Evolutionary conservation across 2,797 vertebrate genomes (phyloP).

Genomic region (Pseudotriccus pelzelni): DNA sequence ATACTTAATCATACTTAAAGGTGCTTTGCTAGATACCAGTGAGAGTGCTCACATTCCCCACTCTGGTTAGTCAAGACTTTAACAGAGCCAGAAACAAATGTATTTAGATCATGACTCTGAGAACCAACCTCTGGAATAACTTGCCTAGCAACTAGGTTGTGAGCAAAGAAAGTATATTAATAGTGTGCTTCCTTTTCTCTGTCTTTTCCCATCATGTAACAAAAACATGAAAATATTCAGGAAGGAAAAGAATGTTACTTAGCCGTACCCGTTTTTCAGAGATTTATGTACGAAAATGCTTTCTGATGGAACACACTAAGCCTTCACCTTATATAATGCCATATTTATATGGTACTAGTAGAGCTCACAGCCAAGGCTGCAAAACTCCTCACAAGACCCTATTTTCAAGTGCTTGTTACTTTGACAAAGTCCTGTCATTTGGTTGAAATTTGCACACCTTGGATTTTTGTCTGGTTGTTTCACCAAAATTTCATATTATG

Average conservation of each 20-base stretch:
- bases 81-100: constrained; percentile 27
- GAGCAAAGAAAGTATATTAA: not conserved
- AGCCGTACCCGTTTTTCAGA: not conserved
- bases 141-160: constrained; percentile 11
- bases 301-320: not conserved
- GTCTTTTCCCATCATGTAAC: not conserved
- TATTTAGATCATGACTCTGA: constrained; percentile 38
- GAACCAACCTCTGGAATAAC: constrained; percentile 45
- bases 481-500: not conserved
- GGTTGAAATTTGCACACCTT: not conserved
- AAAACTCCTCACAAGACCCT: not conserved
- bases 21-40: not conserved
- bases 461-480: not conserved
- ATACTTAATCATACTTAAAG: constrained; percentile 16
- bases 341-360: not conserved
- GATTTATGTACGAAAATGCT: not conserved
- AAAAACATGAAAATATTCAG: not conserved
- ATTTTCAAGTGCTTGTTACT: not conserved
- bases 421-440: not conserved
- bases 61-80: constrained; percentile 32
- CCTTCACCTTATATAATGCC: not conserved
- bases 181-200: not conserved
- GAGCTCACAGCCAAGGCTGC: not conserved
- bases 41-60: not conserved
- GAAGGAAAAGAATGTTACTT: not conserved